Evolutionary conservation across 2,888 invertebrate genomes (phyloP).

Genomic region (Protonemura montana): DNA sequence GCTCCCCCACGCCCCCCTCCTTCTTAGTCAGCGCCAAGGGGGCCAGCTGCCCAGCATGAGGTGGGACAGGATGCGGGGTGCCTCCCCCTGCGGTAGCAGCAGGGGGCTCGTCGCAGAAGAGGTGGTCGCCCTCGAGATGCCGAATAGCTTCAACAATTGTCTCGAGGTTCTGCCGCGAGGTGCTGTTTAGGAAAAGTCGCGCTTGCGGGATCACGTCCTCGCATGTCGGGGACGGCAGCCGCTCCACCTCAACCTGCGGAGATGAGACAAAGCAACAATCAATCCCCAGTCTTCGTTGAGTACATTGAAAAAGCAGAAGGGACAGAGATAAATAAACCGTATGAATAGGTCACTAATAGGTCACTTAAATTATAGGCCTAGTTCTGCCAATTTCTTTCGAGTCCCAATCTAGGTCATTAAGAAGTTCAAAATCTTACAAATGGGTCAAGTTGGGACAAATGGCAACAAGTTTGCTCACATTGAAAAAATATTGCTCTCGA

Average conservation of each 20-base stretch:
- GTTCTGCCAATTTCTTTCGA: too few relatives aligned
- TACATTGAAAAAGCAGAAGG: too few relatives aligned
- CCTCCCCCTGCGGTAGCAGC: conserved; percentile 30
- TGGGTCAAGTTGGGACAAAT: too few relatives aligned
- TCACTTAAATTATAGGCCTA: too few relatives aligned
- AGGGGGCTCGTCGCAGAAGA: conserved; percentile 79
- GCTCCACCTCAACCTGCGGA: conserved; percentile 68
- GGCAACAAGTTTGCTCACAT: too few relatives aligned
- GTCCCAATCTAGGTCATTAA: too few relatives aligned
- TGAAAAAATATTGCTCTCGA: too few relatives aligned
- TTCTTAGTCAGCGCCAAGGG: conserved; percentile 69
- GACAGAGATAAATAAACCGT: too few relatives aligned
- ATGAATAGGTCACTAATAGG: too few relatives aligned
- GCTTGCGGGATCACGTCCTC: conserved; percentile 62
- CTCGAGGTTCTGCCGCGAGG: conserved; percentile 93
- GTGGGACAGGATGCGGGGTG: not conserved
- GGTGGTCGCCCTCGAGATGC: conserved; percentile 94
- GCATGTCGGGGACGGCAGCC: conserved; percentile 58
- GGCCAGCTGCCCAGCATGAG: conserved; percentile 57
- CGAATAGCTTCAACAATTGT: conserved; percentile 98
- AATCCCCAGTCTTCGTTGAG: too few relatives aligned
- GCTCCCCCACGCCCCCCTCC: conserved; percentile 48
- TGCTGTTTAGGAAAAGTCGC: conserved; percentile 60
- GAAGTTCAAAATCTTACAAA: too few relatives aligned
- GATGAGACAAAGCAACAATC: too few relatives aligned